These are phyloP conservation scores for Zaprionus obscuricornis DNA, from an alignment of 2,888 invertebrate genomes.

Conservation along the genomic window DNA sequence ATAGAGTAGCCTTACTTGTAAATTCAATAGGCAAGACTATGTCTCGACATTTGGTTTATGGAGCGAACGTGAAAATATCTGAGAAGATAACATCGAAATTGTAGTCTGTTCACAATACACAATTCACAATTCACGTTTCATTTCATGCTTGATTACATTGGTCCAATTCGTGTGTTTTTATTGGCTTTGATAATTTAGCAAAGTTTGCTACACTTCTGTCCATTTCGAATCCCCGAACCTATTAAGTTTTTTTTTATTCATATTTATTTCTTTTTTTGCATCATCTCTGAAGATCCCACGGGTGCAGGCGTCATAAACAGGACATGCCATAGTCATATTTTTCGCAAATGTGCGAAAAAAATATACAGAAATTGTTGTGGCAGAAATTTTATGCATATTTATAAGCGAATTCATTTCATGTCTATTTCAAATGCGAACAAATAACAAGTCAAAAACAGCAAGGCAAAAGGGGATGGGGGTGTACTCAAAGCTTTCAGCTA, in stretches of 20 bases:
- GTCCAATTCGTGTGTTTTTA: neutral
- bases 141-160: neutral
- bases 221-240: slow-evolving; percentile 56
- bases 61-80: slow-evolving; percentile 46
- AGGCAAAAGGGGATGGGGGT: slow-evolving; percentile 9
- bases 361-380: slow-evolving; percentile 21
- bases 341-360: slow-evolving; percentile 36
- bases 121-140: no score
- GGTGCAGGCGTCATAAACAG: slow-evolving; percentile 50
- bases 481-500: slow-evolving; percentile 66
- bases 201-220: slow-evolving; percentile 20
- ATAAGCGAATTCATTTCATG: slow-evolving; percentile 65
- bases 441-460: slow-evolving; percentile 45
- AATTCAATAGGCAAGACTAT: slow-evolving; percentile 4
- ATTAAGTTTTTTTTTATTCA: slow-evolving; percentile 66
- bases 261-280: slow-evolving; percentile 48
- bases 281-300: slow-evolving; percentile 36
- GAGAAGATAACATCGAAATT: neutral
- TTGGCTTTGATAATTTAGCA: slow-evolving; percentile 25
- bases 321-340: slow-evolving; percentile 35
- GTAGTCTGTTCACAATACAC: no score
- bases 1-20: slow-evolving; percentile 2
- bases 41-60: slow-evolving; percentile 47
- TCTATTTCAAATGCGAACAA: slow-evolving; percentile 78
- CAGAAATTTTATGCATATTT: slow-evolving; percentile 76